Conservation (phyloP, 2,888 invertebrate genomes). For the Junonia oenone region DNA sequence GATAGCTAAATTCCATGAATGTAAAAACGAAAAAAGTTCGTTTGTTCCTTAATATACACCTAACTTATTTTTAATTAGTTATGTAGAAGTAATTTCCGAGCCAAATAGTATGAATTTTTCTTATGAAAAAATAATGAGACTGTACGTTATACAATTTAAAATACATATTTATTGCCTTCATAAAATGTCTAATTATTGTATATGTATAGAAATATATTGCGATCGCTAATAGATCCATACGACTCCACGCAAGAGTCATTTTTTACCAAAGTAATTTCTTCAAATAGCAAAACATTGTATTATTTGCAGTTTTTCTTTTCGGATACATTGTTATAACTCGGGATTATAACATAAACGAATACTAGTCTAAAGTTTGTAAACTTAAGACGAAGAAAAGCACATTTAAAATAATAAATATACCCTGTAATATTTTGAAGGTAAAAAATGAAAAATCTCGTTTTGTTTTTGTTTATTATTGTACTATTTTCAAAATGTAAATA, state of each 20-base stretch:
- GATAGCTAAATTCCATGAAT: slow-evolving; percentile 21
- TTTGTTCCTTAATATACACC: slow-evolving; percentile 12
- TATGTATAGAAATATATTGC: slow-evolving; percentile 11
- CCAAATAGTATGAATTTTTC: slow-evolving; percentile 24
- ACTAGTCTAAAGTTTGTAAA: slow-evolving; percentile 46
- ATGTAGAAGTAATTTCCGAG: slow-evolving; percentile 24
- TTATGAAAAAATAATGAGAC: slow-evolving; percentile 30
- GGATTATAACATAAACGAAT: slow-evolving; percentile 38
- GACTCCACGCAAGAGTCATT: slow-evolving; percentile 42
- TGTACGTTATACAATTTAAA: slow-evolving; percentile 28
- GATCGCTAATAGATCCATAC: slow-evolving; percentile 35
- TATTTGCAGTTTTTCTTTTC: slow-evolving; percentile 53
- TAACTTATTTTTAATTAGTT: slow-evolving; percentile 4
- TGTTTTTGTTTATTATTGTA: slow-evolving; percentile 70
- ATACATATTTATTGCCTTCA: slow-evolving; percentile 27
- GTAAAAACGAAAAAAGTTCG: slow-evolving; percentile 1
- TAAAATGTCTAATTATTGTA: slow-evolving; percentile 14
- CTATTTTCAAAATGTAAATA: slow-evolving; percentile 71
- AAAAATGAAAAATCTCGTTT: slow-evolving; percentile 62
- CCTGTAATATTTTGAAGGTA: slow-evolving; percentile 41
- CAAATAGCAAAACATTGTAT: slow-evolving; percentile 23
- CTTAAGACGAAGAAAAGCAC: slow-evolving; percentile 45
- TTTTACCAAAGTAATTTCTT: slow-evolving; percentile 63
- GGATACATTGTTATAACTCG: slow-evolving; percentile 31
- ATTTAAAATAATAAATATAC: slow-evolving; percentile 38